phyloP scores from a whole-genome alignment of 2,888 invertebrate genomes.

The Sipha maydis region DNA sequence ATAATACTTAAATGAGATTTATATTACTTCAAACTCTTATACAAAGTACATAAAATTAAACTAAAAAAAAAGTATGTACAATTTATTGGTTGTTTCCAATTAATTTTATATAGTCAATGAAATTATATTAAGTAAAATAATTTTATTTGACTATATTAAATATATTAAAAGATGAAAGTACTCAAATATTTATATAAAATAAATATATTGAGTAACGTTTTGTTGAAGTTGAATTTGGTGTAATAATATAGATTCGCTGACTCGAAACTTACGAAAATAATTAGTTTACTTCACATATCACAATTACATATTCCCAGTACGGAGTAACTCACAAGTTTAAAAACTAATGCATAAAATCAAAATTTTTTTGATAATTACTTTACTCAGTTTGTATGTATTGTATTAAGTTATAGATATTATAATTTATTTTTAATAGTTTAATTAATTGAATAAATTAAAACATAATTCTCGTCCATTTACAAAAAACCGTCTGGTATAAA shows the following conservation, averaged over 20 bases:
- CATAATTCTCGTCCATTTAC: not conserved
- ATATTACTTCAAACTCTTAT: not conserved
- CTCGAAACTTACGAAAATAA: not conserved
- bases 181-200: too few relatives aligned
- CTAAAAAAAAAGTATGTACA: not conserved
- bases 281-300: not conserved
- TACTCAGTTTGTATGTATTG: not conserved
- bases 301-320: not conserved
- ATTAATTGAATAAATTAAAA: slow-evolving; percentile 18
- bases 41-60: not conserved
- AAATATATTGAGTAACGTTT: not conserved
- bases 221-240: not conserved
- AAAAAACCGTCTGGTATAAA: not conserved
- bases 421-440: slow-evolving; percentile 18
- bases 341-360: not conserved
- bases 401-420: not conserved
- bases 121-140: too few relatives aligned
- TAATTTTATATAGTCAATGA: too few relatives aligned
- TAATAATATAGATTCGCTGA: not conserved
- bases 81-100: too few relatives aligned
- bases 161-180: too few relatives aligned
- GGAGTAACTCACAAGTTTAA: not conserved
- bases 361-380: not conserved
- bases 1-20: not conserved
- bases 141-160: too few relatives aligned